Percentiles rank a stretch among this genome's conserved stretches.
Evolutionary conservation across 2,113 vertebrate genomes (phyloP).

Genomic region (Romanogobio albipinnatus): DNA sequence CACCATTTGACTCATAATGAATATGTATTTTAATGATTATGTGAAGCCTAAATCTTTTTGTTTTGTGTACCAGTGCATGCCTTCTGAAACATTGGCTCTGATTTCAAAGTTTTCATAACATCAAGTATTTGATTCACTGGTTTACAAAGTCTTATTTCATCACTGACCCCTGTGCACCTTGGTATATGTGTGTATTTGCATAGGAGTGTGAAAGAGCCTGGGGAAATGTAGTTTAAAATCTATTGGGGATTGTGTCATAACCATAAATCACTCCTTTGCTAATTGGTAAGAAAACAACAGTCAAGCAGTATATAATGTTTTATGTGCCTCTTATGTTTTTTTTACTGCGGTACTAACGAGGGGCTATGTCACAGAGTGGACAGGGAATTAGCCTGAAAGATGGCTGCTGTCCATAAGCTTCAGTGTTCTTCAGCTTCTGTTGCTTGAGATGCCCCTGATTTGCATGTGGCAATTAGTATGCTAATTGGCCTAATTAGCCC

Average conservation of each 20-base stretch:
- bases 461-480: constrained; percentile 75
- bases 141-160: constrained; percentile 7
- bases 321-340: constrained; percentile 77
- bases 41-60: background rate
- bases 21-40: background rate
- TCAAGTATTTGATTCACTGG: background rate
- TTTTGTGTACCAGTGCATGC: background rate
- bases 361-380: constrained; percentile 67
- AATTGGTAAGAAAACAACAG: constrained; percentile 80
- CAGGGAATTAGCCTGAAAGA: constrained; percentile 47
- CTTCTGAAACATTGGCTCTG: constrained; percentile 1
- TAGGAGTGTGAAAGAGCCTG: constrained; percentile 54
- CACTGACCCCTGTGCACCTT: background rate
- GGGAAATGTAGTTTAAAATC: constrained; percentile 70
- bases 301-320: constrained; percentile 81
- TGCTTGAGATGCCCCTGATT: constrained; percentile 68
- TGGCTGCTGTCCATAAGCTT: constrained; percentile 20
- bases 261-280: constrained; percentile 76
- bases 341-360: constrained; percentile 80
- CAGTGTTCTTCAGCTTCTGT: constrained; percentile 50
- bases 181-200: constrained; percentile 44
- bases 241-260: constrained; percentile 65
- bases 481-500: constrained; percentile 78
- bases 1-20: background rate
- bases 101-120: background rate